Percentiles rank a stretch among this genome's conserved stretches.
phyloP scores from a whole-genome alignment of 2,888 invertebrate species.

The Belgica antarctica region DNA sequence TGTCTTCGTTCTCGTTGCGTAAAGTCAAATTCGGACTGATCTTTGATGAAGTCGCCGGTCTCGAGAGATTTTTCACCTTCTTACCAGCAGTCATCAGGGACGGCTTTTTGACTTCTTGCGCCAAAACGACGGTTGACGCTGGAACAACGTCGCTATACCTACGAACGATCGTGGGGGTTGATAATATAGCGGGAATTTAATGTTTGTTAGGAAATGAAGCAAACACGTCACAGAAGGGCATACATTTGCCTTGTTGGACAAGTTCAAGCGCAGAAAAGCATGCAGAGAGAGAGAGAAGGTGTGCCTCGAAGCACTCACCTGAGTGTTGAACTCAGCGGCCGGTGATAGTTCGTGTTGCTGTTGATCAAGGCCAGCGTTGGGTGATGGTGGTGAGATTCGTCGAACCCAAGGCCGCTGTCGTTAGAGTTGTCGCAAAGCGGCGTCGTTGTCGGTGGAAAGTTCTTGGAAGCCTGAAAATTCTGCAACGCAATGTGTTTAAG shows the following conservation, averaged over 20 bases:
- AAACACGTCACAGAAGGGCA: too few relatives aligned
- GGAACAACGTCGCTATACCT: background rate
- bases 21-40: conserved; percentile 45
- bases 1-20: conserved; percentile 54
- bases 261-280: background rate
- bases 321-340: conserved; percentile 29
- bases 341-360: conserved; percentile 31
- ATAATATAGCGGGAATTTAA: too few relatives aligned
- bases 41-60: background rate
- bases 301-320: background rate
- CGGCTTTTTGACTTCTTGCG: background rate
- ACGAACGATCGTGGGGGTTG: too few relatives aligned
- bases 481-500: too few relatives aligned
- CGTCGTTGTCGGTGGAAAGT: conserved; percentile 53
- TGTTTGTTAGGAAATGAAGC: too few relatives aligned
- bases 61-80: background rate
- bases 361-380: conserved; percentile 24
- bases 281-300: conserved; percentile 15
- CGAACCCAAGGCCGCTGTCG: conserved; percentile 84
- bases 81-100: background rate
- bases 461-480: conserved; percentile 27
- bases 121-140: background rate
- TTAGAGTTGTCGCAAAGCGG: conserved; percentile 81
- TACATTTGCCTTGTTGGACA: background rate
- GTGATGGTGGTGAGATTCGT: conserved; percentile 58